phyloP scores from a whole-genome alignment of 2,888 invertebrate species.

The Iphiclides podalirius region DNA sequence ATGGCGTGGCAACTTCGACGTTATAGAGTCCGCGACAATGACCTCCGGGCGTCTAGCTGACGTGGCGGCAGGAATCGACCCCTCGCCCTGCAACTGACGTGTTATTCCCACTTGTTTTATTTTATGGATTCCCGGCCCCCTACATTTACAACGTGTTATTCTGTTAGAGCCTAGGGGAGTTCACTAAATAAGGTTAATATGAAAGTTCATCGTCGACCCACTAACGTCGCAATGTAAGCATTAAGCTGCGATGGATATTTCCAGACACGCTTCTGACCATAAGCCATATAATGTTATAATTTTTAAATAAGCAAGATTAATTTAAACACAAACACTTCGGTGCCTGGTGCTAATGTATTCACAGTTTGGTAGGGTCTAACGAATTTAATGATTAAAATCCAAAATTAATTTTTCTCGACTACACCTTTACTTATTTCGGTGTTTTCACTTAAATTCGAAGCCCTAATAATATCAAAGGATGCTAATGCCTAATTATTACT shows the following conservation, averaged over 20 bases:
- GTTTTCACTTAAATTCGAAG: too few relatives aligned
- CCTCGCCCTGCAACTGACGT: constrained; percentile 46
- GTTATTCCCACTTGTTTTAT: constrained; percentile 45
- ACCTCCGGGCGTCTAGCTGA: constrained; percentile 36
- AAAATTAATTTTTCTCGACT: too few relatives aligned
- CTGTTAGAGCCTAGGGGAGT: constrained; percentile 1
- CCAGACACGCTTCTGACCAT: too few relatives aligned
- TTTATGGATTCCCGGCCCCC: constrained; percentile 35
- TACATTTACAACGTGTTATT: constrained; percentile 12
- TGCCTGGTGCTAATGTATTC: neutral
- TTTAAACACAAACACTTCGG: constrained; percentile 2
- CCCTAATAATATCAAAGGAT: too few relatives aligned
- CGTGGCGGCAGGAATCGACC: constrained; percentile 30
- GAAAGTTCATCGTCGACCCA: too few relatives aligned
- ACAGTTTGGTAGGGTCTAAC: constrained; percentile 4
- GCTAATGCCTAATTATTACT: too few relatives aligned
- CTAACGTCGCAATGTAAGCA: too few relatives aligned
- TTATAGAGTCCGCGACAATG: constrained; percentile 32
- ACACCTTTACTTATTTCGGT: too few relatives aligned
- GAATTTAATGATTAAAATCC: too few relatives aligned
- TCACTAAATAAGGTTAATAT: neutral
- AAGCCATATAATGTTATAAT: neutral
- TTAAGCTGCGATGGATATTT: too few relatives aligned
- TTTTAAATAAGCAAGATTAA: constrained; percentile 4
- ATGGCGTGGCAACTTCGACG: constrained; percentile 35